Evolutionary conservation across 2,797 vertebrate genomes (phyloP).

Genomic region (Bradypodion ventrale): DNA sequence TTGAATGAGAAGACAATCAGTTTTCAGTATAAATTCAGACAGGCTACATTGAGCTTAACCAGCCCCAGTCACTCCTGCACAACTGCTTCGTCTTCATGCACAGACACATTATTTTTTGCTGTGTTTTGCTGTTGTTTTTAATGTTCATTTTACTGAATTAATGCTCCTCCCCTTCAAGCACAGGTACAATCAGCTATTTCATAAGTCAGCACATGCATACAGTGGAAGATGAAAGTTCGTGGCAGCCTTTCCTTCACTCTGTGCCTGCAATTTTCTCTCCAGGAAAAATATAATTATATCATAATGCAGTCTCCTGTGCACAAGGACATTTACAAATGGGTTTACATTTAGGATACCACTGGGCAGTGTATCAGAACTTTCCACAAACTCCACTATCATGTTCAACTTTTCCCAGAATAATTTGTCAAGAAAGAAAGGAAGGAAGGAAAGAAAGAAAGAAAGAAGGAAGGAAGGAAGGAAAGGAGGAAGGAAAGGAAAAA

Average conservation of each 20-base stretch:
- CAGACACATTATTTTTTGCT: neutral
- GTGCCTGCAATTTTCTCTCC: conserved; percentile 18
- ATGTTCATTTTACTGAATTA: conserved; percentile 53
- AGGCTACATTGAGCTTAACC: conserved; percentile 25
- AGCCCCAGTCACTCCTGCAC: conserved; percentile 47
- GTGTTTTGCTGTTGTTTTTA: neutral
- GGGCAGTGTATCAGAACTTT: neutral
- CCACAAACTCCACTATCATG: neutral
- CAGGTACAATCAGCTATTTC: conserved; percentile 54
- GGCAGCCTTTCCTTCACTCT: neutral
- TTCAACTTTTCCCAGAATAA: neutral
- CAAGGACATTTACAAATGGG: neutral
- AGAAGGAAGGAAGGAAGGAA: no score
- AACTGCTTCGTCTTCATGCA: neutral
- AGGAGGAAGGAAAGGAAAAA: no score
- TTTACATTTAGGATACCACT: neutral
- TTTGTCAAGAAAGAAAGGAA: no score
- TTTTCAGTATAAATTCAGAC: conserved; percentile 55
- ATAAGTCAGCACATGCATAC: conserved; percentile 23
- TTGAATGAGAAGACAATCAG: conserved; percentile 36
- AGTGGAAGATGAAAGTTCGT: neutral
- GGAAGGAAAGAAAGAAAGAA: no score
- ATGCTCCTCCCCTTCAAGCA: conserved; percentile 58
- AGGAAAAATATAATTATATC: conserved; percentile 27
- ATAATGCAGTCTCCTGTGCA: rapidly evolving